Evolutionary conservation across 1,140 invertebrate genomes (phyloP), one percentile per base, ranked within the genome.

Genomic region (Drosophila mayri): DNA sequence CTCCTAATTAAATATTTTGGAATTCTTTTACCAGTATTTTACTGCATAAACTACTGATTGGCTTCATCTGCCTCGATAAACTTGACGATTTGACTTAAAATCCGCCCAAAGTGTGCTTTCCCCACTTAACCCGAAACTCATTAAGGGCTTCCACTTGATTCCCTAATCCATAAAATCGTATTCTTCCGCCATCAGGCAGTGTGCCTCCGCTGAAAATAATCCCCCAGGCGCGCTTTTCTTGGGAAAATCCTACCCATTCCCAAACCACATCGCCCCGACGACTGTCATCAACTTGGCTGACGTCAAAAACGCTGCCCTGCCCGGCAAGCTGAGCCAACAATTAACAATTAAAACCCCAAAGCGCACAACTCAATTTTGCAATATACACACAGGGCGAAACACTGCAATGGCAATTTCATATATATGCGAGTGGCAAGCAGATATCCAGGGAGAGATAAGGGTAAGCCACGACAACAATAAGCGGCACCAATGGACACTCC

Each of bases 271-370:
- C 32, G 43, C 68, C 30, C 66, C 37, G 68, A 20, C 37, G 46
- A 73, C 67, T 83, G 76, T 83, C 81, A 85, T 71, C 81, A 84
- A 50, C 43, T 55, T 55, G 20, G 35, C 52, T 55, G 70, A 72
- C 55, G 41, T 79, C 75, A 79, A 79, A 81, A 60, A 44, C 59
- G 75, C 66, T 60, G 79, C 83, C 65, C 70, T 18, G 49, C 49
- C 47, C 16, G 18, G 52, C 52, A 3, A 22, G 70, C 63, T 38
- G 74, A 72, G 84, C 83, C 60, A 88, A 88, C 84, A 88, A 88
- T 88, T 88, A 88, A 90, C 84, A 88, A 88, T 88, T 90, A 85
- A 88, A 90, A 85, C 85, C 84, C 84, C 85, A 88, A 85, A 88
- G 80, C 78, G 84, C 77, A 85, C 84, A 88, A 88, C 84, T 88